Evolutionary conservation across 2,113 vertebrate species (phyloP), one percentile per base, ranked within the genome.

Genomic region (Pampusana beccarii): DNA sequence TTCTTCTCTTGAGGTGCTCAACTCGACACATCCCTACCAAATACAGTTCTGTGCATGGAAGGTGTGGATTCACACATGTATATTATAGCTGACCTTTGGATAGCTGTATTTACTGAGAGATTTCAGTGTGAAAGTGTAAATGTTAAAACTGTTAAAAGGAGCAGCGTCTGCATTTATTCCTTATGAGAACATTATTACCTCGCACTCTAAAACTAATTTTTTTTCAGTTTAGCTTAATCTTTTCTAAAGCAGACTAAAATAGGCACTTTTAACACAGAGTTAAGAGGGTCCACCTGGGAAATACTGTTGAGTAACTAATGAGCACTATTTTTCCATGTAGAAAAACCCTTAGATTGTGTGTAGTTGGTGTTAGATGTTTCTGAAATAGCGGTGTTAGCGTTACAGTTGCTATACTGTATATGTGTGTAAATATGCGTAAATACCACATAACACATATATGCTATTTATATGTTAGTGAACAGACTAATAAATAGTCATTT

Each of bases 1-100:
- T 21, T 36, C 57, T 31, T 50, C 17, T 53, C 31, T 51, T 28
- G 16, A 20, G 18, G 4, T 6, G 5, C 60, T 88, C 46, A 42
- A 0, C 10, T 77, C 1, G 0, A 19, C 2, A 3, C 31, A 8
- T 54, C 33, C 72, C 75, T 36, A 34, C 33, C 15, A 62, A 17
- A 28, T 65, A 33, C 25, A 33, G 58, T 36, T 90, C 69, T 36
- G 15, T 75, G 53, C 1, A 1, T 0, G 0, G 57, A 72, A 72
- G 21, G 66, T 91, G 18, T 67, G 62, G 24, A 16, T 77, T 92
- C 42, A 66, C 46, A 28, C 3, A 0, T 23, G 11, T 1, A 3
- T 70, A 2, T 86, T 46, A 9, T 25, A 44, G 33, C 28, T 74
- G 87, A 64, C 61, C 33, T 81, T 88, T 84, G 72, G 60, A 5